Conservation (phyloP, 1,140 invertebrate species). For the Thaumatotibia leucotreta region DNA sequence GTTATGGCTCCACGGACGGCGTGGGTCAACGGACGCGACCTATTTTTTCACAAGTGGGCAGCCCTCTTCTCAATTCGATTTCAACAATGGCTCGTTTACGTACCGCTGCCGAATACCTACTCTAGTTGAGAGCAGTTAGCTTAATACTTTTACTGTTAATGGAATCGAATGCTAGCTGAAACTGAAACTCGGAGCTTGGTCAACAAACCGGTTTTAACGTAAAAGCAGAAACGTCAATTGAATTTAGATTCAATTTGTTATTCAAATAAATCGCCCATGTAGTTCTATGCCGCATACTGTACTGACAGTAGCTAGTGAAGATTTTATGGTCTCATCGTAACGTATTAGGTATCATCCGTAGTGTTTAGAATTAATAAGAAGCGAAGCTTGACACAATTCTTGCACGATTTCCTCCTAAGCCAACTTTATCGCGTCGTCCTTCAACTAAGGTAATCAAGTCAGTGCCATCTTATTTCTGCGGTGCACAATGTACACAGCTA, state of each 20-base stretch:
- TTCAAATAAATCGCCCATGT: background rate
- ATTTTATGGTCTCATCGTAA: too few species aligned
- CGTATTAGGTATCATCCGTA: too few species aligned
- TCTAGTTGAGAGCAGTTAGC: background rate
- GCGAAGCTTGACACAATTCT: background rate
- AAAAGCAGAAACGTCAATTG: background rate
- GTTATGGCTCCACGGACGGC: background rate
- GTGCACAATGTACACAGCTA: conserved; percentile 40
- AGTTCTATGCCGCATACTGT: background rate
- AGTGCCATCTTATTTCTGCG: conserved; percentile 41
- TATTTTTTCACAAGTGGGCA: conserved; percentile 10
- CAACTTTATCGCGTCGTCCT: conserved; percentile 24
- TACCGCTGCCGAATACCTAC: background rate
- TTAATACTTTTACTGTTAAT: background rate
- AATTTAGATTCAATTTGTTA: background rate
- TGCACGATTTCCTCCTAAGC: conserved; percentile 1
- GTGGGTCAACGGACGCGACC: conserved; percentile 7
- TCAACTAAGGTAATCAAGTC: conserved; percentile 33
- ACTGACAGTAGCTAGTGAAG: too few species aligned
- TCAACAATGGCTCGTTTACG: background rate
- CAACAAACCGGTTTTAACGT: background rate
- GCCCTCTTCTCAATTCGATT: background rate
- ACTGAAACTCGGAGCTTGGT: background rate
- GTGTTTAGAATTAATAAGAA: too few species aligned
- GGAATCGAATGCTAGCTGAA: background rate